Percentiles rank a stretch among this genome's conserved stretches.
These are phyloP conservation scores for Schizothorax lantsangensis DNA, from an alignment of 2,797 vertebrate genomes.

Conservation along the genomic window DNA sequence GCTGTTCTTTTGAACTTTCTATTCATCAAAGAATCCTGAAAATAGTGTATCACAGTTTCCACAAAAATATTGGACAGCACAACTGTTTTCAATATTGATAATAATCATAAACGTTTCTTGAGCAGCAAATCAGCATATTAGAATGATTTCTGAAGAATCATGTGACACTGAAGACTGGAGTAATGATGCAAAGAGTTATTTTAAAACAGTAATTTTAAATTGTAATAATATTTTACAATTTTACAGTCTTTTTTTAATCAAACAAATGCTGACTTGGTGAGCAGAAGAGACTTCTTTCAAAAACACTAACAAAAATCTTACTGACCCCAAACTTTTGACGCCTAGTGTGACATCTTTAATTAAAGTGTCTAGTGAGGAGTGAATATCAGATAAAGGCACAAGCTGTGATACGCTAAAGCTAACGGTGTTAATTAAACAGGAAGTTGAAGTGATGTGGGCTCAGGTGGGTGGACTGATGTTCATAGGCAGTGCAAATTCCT, in stretches of 20 bases:
- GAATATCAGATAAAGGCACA: background rate
- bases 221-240: background rate
- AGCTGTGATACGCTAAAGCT: background rate
- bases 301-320: background rate
- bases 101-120: background rate
- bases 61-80: background rate
- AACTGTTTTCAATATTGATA: background rate
- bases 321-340: background rate
- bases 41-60: background rate
- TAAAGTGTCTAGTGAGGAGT: background rate
- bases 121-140: background rate
- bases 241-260: background rate
- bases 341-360: background rate
- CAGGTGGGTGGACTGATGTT: background rate
- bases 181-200: background rate
- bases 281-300: background rate
- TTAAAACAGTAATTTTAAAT: too few species aligned
- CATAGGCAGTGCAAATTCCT: background rate
- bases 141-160: background rate
- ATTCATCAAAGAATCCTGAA: background rate
- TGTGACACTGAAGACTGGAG: background rate
- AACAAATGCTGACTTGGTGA: background rate
- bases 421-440: background rate
- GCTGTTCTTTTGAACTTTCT: background rate
- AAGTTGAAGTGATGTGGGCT: constrained; percentile 3